Evolutionary conservation across 2,797 vertebrate species (phyloP).

Genomic region (Rhynchotus rufescens): DNA sequence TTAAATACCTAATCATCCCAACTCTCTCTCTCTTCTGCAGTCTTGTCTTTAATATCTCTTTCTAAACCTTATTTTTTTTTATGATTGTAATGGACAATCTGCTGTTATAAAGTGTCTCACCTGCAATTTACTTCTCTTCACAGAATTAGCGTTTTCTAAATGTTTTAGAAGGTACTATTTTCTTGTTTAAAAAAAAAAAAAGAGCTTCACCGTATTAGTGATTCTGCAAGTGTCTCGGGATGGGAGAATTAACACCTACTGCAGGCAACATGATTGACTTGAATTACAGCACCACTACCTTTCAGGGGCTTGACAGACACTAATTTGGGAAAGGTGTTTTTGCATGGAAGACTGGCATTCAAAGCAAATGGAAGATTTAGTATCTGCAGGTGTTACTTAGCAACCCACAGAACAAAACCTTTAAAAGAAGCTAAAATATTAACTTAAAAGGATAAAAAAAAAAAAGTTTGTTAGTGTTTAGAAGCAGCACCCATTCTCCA

Average conservation of each 20-base stretch:
- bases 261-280: slow-evolving; percentile 61
- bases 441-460: slow-evolving; percentile 31
- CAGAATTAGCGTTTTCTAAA: neutral
- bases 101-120: neutral
- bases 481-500: slow-evolving; percentile 7
- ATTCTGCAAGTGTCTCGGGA: slow-evolving; percentile 23
- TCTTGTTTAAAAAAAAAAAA: neutral
- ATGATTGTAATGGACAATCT: neutral
- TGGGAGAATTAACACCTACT: slow-evolving; percentile 47
- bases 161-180: neutral
- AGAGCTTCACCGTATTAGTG: slow-evolving; percentile 2
- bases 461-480: slow-evolving; percentile 10
- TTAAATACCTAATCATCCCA: neutral
- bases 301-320: slow-evolving; percentile 60
- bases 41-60: too few species aligned
- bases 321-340: slow-evolving; percentile 72
- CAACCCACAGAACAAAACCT: slow-evolving; percentile 56
- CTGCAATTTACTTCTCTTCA: neutral
- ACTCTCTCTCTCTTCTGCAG: neutral
- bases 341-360: slow-evolving; percentile 55
- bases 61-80: too few species aligned
- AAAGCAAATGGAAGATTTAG: slow-evolving; percentile 38
- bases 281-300: slow-evolving; percentile 49
- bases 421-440: slow-evolving; percentile 4
- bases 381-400: slow-evolving; percentile 52